Percentiles rank a stretch among this genome's conserved stretches.
These are phyloP conservation scores for Congeria kusceri DNA, from an alignment of 2,888 invertebrate species.

Conservation along the genomic window DNA sequence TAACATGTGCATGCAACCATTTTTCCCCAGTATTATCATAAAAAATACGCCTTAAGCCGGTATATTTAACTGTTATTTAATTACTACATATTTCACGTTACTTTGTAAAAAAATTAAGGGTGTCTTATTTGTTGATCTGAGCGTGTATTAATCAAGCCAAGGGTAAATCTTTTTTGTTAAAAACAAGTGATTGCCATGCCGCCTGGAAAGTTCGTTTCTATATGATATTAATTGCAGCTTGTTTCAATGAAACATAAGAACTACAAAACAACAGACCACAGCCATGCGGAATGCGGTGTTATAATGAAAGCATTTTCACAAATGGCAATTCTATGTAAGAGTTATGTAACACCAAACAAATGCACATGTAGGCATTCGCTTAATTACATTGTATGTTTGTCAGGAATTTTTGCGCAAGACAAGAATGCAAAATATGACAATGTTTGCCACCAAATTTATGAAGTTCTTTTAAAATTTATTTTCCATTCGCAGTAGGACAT, in stretches of 20 bases:
- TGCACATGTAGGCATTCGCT: constrained; percentile 60
- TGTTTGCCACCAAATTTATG: constrained; percentile 55
- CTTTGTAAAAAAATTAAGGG: too few species aligned
- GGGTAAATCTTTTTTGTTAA: too few species aligned
- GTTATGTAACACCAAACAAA: constrained; percentile 54
- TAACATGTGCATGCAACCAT: too few species aligned
- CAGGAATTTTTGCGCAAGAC: constrained; percentile 29
- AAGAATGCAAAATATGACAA: constrained; percentile 62
- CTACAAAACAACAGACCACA: too few species aligned
- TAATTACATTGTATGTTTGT: constrained; percentile 57
- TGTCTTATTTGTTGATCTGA: too few species aligned
- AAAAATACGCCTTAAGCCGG: too few species aligned
- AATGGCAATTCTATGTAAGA: constrained; percentile 26
- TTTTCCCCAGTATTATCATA: too few species aligned
- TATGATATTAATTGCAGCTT: constrained; percentile 25
- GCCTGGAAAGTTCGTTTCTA: too few species aligned
- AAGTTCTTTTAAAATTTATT: constrained; percentile 45
- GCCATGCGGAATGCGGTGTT: not conserved
- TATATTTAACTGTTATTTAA: too few species aligned
- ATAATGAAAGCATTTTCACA: constrained; percentile 38
- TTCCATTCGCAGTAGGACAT: constrained; percentile 54
- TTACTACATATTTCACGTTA: too few species aligned
- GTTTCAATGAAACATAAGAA: constrained; percentile 41
- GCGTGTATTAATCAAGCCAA: too few species aligned
- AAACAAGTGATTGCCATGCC: too few species aligned